Percentiles rank a stretch among this genome's conserved stretches.
phyloP scores from a whole-genome alignment of 2,113 vertebrate species.

The Thryonomys swinderianus region DNA sequence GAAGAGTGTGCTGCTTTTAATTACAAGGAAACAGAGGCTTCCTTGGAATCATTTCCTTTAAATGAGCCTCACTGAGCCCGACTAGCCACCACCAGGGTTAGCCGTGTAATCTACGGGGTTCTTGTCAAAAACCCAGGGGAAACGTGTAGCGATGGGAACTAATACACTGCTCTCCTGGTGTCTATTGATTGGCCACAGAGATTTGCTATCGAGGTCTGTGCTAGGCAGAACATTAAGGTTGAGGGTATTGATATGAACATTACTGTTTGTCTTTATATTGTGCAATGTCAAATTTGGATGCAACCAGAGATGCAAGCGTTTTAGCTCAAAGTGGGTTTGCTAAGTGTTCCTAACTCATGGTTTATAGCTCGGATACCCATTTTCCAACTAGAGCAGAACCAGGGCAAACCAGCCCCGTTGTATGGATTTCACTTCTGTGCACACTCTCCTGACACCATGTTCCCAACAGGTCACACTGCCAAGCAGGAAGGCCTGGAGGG shows the following conservation, averaged over 20 bases:
- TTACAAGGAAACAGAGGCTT: not conserved
- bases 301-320: not conserved
- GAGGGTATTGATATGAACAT: not conserved
- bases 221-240: not conserved
- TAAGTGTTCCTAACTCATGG: accelerated
- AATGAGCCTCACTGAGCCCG: not conserved
- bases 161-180: not conserved
- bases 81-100: too few relatives aligned
- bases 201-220: not conserved
- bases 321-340: not conserved
- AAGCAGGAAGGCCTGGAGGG: too few relatives aligned
- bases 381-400: not conserved
- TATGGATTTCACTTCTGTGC: not conserved
- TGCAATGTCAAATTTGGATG: not conserved
- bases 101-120: accelerated
- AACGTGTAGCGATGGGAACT: not conserved
- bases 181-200: not conserved
- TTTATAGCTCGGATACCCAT: accelerated
- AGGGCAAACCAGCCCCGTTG: not conserved
- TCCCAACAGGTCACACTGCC: not conserved
- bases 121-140: not conserved
- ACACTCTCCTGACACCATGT: not conserved
- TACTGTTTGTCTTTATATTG: not conserved
- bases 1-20: not conserved
- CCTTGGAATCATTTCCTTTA: not conserved